Conservation (phyloP, 2,797 vertebrate genomes). For the Vespertilio murinus region DNA sequence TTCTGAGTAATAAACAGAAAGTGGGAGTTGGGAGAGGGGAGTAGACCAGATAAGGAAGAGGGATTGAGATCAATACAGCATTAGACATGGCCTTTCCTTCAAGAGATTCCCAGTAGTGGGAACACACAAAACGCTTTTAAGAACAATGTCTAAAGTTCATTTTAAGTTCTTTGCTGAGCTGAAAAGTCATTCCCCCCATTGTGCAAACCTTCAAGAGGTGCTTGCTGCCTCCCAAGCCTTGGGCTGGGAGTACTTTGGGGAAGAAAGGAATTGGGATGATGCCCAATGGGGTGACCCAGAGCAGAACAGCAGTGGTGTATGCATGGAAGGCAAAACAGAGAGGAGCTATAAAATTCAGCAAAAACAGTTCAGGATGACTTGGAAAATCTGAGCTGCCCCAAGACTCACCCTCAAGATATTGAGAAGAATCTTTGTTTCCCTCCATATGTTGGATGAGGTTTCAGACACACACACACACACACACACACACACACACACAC, state of each 20-base stretch:
- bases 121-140: neutral
- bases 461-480: too few relatives aligned
- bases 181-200: neutral
- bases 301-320: neutral
- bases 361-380: neutral
- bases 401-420: neutral
- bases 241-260: neutral
- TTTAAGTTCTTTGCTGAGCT: neutral
- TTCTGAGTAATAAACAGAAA: neutral
- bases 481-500: too few relatives aligned
- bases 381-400: neutral
- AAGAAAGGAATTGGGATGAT: neutral
- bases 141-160: neutral
- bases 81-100: neutral
- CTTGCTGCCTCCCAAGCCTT: neutral
- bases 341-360: neutral
- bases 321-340: neutral
- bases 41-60: neutral
- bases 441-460: neutral
- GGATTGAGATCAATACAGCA: neutral
- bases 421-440: neutral
- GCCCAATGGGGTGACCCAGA: neutral
- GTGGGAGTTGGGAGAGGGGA: neutral
- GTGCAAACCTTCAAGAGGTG: neutral
- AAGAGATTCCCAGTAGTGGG: neutral